Conservation (phyloP, 2,888 invertebrate species). For the Hylaea fasciaria region DNA sequence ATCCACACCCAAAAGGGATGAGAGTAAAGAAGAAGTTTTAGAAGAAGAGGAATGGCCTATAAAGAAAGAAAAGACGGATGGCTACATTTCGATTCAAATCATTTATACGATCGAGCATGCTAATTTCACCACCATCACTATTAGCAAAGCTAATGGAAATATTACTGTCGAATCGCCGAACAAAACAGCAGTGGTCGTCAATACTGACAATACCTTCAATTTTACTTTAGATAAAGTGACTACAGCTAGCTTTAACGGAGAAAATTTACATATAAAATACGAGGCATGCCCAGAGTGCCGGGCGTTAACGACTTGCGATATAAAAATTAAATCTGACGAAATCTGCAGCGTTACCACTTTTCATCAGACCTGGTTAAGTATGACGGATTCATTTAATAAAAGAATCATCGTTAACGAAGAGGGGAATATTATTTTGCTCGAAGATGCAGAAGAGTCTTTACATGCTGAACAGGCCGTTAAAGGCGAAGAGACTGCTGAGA, state of each 20-base stretch:
- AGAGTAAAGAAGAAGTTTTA: slow-evolving; percentile 22
- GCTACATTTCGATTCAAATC: slow-evolving; percentile 68
- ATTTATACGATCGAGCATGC: slow-evolving; percentile 76
- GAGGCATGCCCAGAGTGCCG: slow-evolving; percentile 66
- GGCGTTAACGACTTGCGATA: slow-evolving; percentile 61
- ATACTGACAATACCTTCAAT: slow-evolving; percentile 60
- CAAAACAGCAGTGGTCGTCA: slow-evolving; percentile 56
- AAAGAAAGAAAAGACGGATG: slow-evolving; percentile 57
- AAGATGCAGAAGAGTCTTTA: slow-evolving; percentile 51
- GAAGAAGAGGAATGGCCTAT: slow-evolving; percentile 48
- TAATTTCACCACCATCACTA: slow-evolving; percentile 80
- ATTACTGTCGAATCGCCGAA: slow-evolving; percentile 71
- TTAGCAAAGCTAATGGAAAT: slow-evolving; percentile 65
- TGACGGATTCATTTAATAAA: slow-evolving; percentile 72
- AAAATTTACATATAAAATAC: slow-evolving; percentile 62
- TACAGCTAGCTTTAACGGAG: slow-evolving; percentile 65
- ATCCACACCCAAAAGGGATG: slow-evolving; percentile 49
- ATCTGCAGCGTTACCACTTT: slow-evolving; percentile 48
- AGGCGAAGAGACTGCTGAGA: slow-evolving; percentile 36
- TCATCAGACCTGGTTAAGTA: slow-evolving; percentile 64
- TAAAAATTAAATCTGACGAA: slow-evolving; percentile 60
- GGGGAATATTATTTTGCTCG: slow-evolving; percentile 60
- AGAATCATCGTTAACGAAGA: slow-evolving; percentile 67
- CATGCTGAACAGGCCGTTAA: slow-evolving; percentile 41
- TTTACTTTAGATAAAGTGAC: slow-evolving; percentile 66